Evolutionary conservation across 2,888 invertebrate genomes (phyloP), one percentile per base, ranked within the genome.

Genomic region (Cephus pygmeus): DNA sequence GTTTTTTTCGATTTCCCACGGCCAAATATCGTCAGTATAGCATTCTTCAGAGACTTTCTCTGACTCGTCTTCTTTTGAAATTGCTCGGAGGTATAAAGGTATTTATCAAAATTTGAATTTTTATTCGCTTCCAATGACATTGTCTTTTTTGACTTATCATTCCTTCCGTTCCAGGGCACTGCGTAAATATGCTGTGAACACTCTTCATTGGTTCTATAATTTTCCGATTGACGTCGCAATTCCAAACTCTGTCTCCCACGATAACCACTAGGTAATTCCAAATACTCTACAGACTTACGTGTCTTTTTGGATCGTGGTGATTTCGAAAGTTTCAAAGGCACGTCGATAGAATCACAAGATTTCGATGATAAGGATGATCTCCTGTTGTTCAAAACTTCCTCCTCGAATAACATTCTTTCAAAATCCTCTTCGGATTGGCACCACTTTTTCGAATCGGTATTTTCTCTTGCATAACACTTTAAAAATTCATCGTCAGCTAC

Each of bases 401-500:
- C 56, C 56, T 56, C 56, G 6, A 56, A 56, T 56, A 23, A 56
- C 56, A 56, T 23, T 56, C 2, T 56, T 56, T 56, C 56, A 56
- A 56, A 56, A 56, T 56, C 56, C 23, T 56, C 56, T 9, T 56
- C 56, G 9, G 56, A 56, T 56, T 56, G 56, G 9, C 56, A 56
- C 56, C 56, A 56, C 9, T 56, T 56, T 23, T 56, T 56, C 23
- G 56, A 56, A 23, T 56, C 23, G 6, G 56, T 9, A 9, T 56
- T 56, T 56, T 56, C 56, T 9, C 23, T 23, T 9, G 23, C 9
- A 56, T 71, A 84, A 68, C 56, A 79, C 1, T 80, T 56, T 3
- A 82, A 56, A 33, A 83, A 84, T 69, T 84, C 83, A 23, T 79
- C 79, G 23, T 84, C 76, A n/a, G 83, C 84, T 4, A 69, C 79